Evolutionary conservation across 2,797 vertebrate genomes (phyloP).

Genomic region (Falco biarmicus): DNA sequence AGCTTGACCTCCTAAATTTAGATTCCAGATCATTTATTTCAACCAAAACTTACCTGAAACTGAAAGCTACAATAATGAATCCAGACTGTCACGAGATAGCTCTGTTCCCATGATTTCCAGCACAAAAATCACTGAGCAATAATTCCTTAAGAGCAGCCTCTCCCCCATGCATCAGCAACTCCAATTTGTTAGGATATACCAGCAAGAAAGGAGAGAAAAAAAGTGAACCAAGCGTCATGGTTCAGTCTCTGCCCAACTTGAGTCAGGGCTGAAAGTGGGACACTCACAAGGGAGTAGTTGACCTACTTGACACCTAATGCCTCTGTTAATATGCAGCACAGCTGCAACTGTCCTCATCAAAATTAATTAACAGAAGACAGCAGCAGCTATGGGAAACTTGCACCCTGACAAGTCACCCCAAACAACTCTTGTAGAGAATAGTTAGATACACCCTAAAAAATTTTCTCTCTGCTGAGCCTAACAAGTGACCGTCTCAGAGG

Average conservation of each 20-base stretch:
- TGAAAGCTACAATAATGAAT: neutral
- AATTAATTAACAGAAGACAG: neutral
- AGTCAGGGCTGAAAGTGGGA: neutral
- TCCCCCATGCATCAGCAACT: neutral
- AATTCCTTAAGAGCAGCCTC: constrained; percentile 29
- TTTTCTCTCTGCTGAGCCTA: neutral
- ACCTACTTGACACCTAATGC: neutral
- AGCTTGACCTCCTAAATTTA: neutral
- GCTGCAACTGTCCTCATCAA: neutral
- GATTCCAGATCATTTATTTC: neutral
- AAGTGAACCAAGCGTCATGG: neutral
- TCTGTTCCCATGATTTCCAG: neutral
- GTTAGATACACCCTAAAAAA: neutral
- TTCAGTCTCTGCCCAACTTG: neutral
- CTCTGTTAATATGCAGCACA: neutral
- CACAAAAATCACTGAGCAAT: constrained; percentile 32
- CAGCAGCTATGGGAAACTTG: neutral
- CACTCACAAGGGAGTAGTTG: neutral
- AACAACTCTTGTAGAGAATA: neutral
- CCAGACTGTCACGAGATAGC: neutral
- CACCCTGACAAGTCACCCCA: neutral
- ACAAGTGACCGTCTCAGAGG: fast-evolving
- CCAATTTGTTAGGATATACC: neutral
- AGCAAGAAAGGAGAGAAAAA: neutral
- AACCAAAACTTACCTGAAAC: neutral